These are phyloP conservation scores for Eleutherodactylus coqui DNA, from an alignment of 2,797 vertebrate genomes.

Conservation along the genomic window DNA sequence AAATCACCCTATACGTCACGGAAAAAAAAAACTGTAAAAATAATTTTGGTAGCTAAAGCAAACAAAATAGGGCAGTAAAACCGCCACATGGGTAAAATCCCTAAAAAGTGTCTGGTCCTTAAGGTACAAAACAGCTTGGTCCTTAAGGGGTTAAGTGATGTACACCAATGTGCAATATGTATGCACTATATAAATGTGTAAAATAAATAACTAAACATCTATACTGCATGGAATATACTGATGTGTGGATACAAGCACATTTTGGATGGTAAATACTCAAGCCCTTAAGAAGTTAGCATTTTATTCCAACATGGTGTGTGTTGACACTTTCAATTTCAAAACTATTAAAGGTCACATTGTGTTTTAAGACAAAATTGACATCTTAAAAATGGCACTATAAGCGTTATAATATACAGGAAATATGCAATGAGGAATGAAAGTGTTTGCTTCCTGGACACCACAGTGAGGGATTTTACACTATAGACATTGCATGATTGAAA, in stretches of 20 bases:
- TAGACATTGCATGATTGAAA: conserved; percentile 30
- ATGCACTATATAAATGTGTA: too few species aligned
- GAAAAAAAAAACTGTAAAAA: too few species aligned
- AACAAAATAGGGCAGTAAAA: too few species aligned
- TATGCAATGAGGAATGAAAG: neutral
- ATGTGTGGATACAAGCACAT: neutral
- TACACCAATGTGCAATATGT: too few species aligned
- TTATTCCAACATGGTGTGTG: neutral
- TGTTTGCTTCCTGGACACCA: neutral
- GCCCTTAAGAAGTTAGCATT: neutral
- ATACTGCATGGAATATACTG: too few species aligned
- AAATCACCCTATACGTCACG: too few species aligned
- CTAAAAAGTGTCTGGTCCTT: too few species aligned
- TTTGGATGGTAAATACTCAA: neutral
- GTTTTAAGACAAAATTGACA: neutral
- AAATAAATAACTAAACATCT: too few species aligned
- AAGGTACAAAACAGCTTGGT: too few species aligned
- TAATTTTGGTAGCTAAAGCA: too few species aligned
- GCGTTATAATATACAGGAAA: neutral
- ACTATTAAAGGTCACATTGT: neutral
- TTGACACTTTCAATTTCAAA: neutral
- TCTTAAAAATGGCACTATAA: conserved; percentile 8
- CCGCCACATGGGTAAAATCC: too few species aligned
- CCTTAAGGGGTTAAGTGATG: too few species aligned
- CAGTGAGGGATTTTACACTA: neutral